These are phyloP conservation scores for Ceraclea dissimilis DNA, from an alignment of 2,888 invertebrate species.

Conservation along the genomic window DNA sequence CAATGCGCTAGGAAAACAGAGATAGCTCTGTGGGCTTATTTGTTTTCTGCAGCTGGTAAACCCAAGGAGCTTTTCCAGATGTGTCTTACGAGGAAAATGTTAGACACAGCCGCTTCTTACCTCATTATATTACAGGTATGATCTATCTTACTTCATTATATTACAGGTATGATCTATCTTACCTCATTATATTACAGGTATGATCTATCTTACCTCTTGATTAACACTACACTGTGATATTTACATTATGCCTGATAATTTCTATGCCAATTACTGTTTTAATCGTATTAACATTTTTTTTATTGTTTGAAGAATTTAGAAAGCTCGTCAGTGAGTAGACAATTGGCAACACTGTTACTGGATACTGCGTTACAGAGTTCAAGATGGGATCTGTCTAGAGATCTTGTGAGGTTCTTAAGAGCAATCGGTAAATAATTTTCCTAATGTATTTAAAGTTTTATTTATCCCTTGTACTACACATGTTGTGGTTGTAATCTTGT, in stretches of 20 bases:
- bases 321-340: constrained; percentile 84
- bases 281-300: not conserved
- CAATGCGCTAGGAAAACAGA: constrained; percentile 99
- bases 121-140: constrained; percentile 88
- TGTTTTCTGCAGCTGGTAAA: constrained; percentile 95
- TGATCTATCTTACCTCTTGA: not conserved
- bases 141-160: not conserved
- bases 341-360: constrained; percentile 89
- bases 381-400: constrained; percentile 92
- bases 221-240: not conserved
- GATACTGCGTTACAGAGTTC: constrained; percentile 88
- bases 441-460: not conserved
- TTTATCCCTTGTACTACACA: not conserved
- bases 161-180: too few species aligned
- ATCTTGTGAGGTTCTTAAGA: constrained; percentile 89
- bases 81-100: constrained; percentile 79
- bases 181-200: too few species aligned
- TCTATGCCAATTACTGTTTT: too few species aligned
- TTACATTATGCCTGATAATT: not conserved
- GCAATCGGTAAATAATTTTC: constrained; percentile 71
- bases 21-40: constrained; percentile 97
- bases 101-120: constrained; percentile 97
- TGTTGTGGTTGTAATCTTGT: not conserved
- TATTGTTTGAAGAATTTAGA: constrained; percentile 71
- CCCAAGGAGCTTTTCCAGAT: constrained; percentile 94